Conservation (phyloP, 2,113 vertebrate species). For the Rhinoptilus africanus region DNA sequence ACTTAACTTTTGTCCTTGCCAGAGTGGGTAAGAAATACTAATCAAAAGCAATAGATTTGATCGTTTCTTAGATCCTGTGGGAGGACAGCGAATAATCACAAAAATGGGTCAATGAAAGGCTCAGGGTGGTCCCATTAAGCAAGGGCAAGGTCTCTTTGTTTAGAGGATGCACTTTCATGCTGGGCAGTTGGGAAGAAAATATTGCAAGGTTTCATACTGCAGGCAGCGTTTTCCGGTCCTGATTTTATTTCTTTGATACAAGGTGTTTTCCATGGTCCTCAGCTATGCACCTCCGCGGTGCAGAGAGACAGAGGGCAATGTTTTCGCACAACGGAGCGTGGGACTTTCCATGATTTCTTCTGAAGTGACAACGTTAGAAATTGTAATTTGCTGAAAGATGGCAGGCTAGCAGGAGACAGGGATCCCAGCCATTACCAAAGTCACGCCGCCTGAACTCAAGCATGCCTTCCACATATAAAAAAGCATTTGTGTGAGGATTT, state of each 20-base stretch:
- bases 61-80: neutral
- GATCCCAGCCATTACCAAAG: neutral
- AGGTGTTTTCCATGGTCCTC: neutral
- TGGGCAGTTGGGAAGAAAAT: neutral
- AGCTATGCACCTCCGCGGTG: no score
- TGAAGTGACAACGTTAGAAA: neutral
- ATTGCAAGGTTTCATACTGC: neutral
- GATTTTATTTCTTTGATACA: neutral
- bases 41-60: neutral
- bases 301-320: neutral
- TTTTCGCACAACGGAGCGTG: rapidly evolving
- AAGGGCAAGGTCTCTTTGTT: neutral
- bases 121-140: neutral
- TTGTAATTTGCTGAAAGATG: neutral
- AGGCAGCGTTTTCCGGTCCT: neutral
- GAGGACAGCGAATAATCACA: neutral
- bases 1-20: neutral
- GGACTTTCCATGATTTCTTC: neutral
- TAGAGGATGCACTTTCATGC: neutral
- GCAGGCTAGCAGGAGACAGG: neutral
- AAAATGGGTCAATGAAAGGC: neutral
- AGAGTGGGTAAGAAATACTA: neutral
- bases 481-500: neutral
- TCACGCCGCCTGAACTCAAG: neutral
- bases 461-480: neutral